Base-by-base conservation (phyloP, 2,797 vertebrate species). In the Alauda arvensis region DNA sequence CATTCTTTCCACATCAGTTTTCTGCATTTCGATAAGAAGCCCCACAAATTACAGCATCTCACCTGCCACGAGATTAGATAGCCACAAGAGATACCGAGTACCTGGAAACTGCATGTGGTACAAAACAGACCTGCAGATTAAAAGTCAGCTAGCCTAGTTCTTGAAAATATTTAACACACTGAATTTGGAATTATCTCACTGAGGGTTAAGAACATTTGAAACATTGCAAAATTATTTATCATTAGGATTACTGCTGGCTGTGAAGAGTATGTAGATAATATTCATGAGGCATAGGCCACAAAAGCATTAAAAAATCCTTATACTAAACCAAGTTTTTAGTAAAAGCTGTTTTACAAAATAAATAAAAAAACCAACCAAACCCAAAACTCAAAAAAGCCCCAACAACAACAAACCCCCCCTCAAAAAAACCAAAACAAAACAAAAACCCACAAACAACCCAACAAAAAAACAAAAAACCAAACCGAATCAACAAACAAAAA, bases 1-100 rank as follows among this genome's bases (percentile, higher is more conserved):
- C 52, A 56, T 91, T 91, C 69, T 77, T 94, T 72, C 86, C 24
- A 5, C 79, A 85, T 89, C 83, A 48, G 70, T 88, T 94, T 89
- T 90, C 79, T 42, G 56, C 34, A 13, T 69, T 92, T 87, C 0
- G 68, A 79, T 91, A 93, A 91, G 71, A 43, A 2, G 4, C 25
- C 46, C 42, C 28, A 43, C 71, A 79, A 82, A 87, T 87, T 45
- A 57, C 85, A 79, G 71, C 74, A 89, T 92, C 88, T 90, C 92
- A 78, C 87, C 79, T 87, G 57, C 77, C 0, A 0, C 17, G 1
- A 91, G 92, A 91, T 93, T 90, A 94, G 90, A 92, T 85, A 94
- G 83, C 19, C 0, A 26, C 48, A 11, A 6, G 71, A 90, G 80
- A 80, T 85, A 79, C 40, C 0, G 3, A 61, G 39, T 34, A 53